These are phyloP conservation scores for Tiphia femorata DNA, from an alignment of 2,888 invertebrate genomes.

Conservation along the genomic window DNA sequence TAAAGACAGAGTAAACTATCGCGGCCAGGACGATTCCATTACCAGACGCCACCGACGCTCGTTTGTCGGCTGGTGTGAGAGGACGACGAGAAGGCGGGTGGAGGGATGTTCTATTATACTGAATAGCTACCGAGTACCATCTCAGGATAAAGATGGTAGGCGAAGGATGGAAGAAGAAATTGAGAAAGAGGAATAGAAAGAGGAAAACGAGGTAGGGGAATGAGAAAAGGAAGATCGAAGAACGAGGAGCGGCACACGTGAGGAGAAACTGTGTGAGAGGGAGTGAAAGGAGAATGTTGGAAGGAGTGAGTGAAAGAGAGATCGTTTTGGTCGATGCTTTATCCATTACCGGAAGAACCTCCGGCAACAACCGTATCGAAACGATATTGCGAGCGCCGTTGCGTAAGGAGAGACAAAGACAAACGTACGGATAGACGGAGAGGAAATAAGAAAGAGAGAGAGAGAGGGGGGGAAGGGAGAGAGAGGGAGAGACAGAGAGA, in stretches of 20 bases:
- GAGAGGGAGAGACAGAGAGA: constrained; percentile 7
- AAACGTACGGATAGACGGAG: neutral
- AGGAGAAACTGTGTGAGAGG: constrained; percentile 5
- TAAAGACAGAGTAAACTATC: constrained; percentile 43
- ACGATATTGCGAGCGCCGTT: constrained; percentile 24
- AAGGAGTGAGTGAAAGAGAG: too few species aligned
- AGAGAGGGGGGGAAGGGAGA: neutral
- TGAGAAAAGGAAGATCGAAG: constrained; percentile 13
- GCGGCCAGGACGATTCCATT: constrained; percentile 47
- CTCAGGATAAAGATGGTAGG: constrained; percentile 3
- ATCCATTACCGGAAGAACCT: constrained; percentile 16
- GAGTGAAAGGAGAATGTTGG: too few species aligned
- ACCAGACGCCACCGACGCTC: constrained; percentile 23
- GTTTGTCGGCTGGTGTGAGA: constrained; percentile 20
- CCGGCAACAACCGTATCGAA: constrained; percentile 31
- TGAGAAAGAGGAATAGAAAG: neutral
- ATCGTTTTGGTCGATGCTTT: constrained; percentile 25
- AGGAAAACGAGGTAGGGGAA: neutral
- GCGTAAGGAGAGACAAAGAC: neutral
- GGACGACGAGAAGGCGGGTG: neutral
- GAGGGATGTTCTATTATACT: constrained; percentile 26
- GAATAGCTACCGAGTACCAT: constrained; percentile 13
- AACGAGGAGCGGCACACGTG: neutral
- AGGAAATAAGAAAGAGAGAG: neutral
- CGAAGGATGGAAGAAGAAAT: constrained; percentile 12